Conservation (phyloP, 23 tunicate genomes). For the Halocynthia aurantium region DNA sequence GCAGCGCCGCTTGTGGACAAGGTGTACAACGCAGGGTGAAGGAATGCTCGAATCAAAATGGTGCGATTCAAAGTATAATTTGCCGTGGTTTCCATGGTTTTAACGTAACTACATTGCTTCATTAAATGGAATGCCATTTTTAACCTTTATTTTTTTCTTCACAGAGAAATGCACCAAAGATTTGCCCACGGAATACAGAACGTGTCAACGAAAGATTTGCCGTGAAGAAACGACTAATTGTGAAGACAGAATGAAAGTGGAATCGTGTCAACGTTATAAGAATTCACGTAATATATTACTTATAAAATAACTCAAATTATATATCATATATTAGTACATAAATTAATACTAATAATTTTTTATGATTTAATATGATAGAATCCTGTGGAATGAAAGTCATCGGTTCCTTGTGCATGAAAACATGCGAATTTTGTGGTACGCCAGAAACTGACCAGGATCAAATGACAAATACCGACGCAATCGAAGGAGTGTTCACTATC, state of each 20-base stretch:
- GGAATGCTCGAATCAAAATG: conserved; percentile 4
- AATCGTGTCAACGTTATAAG: conserved; percentile 3
- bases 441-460: background rate
- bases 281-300: background rate
- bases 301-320: too few species aligned
- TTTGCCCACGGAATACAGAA: background rate
- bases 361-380: background rate
- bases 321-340: too few species aligned
- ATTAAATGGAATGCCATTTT: too few species aligned
- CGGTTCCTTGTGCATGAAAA: background rate
- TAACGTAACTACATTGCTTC: too few species aligned
- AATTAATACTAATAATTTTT: too few species aligned
- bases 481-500: conserved; percentile 1
- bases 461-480: background rate
- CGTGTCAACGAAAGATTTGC: conserved; percentile 2
- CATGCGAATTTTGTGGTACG: conserved; percentile 5
- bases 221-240: background rate
- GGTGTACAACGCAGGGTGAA: conserved; percentile 12
- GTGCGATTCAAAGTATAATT: too few species aligned
- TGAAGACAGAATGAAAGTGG: background rate
- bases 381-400: conserved; percentile 16
- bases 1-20: conserved; percentile 19
- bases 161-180: background rate
- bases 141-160: too few species aligned
- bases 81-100: too few species aligned